Base-by-base conservation (phyloP, 2,888 invertebrate genomes). In the Drosophila mettleri region DNA sequence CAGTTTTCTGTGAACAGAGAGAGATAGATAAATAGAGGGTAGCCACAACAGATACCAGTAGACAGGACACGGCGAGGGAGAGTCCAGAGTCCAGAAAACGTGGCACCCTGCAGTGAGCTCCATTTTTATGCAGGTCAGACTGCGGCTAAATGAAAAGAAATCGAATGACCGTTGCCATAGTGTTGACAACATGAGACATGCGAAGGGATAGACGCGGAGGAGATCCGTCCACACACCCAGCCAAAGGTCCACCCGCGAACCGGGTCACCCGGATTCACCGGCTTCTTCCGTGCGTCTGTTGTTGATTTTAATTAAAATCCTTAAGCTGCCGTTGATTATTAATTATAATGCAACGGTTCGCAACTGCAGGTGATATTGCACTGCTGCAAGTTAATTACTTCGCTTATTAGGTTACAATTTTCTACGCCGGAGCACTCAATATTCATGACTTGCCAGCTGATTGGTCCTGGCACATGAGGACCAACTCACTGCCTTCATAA, bases 71-170 rank as follows among this genome's bases (percentile, higher is more conserved):
- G 16, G 27, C 14, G 27, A 10, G 45, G 27, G 16, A 2, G 45
- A 2, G 43, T n/a, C n/a, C 18, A 38, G 4, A 14, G 14, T 14
- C 20, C 39, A 7, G 14, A 34, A n/a, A 20, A 39, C 39, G 10
- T 38, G 38, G 18, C 38, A 12, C 20, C 20, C 20, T 18, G 12
- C 20, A 27, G 64, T 71, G 48, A 54, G 61, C 49, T 69, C 69
- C 74, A 67, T 74, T 82, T 61, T 71, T 70, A 78, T 83, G 75
- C 86, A 80, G 86, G 86, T 88, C 83, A 86, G 78, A 86, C 71
- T 83, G 80, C 69, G 65, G 78, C 75, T 69, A 76, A 83, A 86
- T 88, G 76, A 86, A 83, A 78, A 80, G 86, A 81, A 83, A 80
- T 87, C 71, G 67, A 69, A 65, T 61, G 46, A 60, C 58, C 68